Evolutionary conservation across 2,888 invertebrate species (phyloP).

Genomic region (Coremacera marginata): DNA sequence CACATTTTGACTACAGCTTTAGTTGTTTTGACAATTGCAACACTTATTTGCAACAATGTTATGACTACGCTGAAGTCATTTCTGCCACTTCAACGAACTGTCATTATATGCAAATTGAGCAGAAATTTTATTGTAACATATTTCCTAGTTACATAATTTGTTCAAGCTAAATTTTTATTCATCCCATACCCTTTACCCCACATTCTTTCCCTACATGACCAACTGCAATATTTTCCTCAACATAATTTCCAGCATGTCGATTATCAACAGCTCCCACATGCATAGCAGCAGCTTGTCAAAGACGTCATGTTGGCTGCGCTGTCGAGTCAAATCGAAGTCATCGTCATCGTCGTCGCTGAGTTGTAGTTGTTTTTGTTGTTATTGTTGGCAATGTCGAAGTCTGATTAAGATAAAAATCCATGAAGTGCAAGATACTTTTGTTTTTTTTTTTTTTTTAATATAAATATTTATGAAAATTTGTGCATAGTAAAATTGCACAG

Average conservation of each 20-base stretch:
- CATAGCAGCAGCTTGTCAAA: neutral
- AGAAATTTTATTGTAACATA: no score
- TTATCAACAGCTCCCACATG: constrained; percentile 6
- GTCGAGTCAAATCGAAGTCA: neutral
- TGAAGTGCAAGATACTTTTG: no score
- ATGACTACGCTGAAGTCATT: no score
- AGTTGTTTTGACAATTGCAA: no score
- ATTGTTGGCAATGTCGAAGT: neutral
- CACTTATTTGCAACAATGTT: no score
- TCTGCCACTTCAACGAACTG: no score
- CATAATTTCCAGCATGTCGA: constrained; percentile 14
- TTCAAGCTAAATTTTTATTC: no score
- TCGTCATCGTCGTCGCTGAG: neutral
- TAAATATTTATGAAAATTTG: neutral
- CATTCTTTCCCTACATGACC: neutral
- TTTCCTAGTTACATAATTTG: no score
- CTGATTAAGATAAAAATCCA: neutral
- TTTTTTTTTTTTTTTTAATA: no score
- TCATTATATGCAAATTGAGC: no score
- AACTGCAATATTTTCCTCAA: neutral
- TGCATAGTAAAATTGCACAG: neutral
- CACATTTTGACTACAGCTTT: neutral
- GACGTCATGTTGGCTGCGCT: constrained; percentile 4
- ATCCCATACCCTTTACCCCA: neutral
- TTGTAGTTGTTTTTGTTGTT: neutral